Base-by-base conservation (phyloP, 2,888 invertebrate species). In the Machimus rusticus region DNA sequence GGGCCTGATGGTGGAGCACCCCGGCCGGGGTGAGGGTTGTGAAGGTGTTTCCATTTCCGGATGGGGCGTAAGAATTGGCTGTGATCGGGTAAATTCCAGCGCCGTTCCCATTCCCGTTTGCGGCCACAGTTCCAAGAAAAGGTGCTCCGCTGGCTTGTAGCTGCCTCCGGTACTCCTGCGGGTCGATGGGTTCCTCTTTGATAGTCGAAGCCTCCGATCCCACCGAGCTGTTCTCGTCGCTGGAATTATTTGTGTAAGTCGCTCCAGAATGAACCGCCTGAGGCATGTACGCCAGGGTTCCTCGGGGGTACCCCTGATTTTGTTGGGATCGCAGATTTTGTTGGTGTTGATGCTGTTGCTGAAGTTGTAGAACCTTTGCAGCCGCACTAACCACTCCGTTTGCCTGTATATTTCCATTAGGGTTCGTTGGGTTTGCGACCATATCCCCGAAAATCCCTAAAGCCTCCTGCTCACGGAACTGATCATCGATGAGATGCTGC, bases 401-500 rank as follows among this genome's bases (percentile, higher is more conserved):
- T 19, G 93, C 91, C 1, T 93, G 93, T 88, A 92, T 77, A 0
- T 91, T 92, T n/a, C 92, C 91, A 1, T 92, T 91, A 0, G 92
- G 91, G 79, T 90, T 89, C 0, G 91, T 90, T 89, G 91, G 87
- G 23, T 86, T 88, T 12, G 88, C 31, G 1, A 87, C 86, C 92
- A 98, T 97, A 91, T 98, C 98, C 90, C 95, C 95, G 92, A 98
- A 96, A 74, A 98, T 94, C 51, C 97, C 97, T 93, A 95, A 93
- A 2, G 94, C 93, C 90, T 95, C 95, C 91, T 95, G 95, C 90
- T 98, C 97, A 90, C 96, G 95, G 93, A 98, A 98, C 93, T 97
- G 97, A 92, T 98, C 98, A 93, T 98, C 98, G 91, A 98, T 98
- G 90, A 98, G 94, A 92, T 97, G 96, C 91, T 98, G 98, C 89